phyloP scores from a whole-genome alignment of 2,888 invertebrate genomes.

The Stenodema calcarata region DNA sequence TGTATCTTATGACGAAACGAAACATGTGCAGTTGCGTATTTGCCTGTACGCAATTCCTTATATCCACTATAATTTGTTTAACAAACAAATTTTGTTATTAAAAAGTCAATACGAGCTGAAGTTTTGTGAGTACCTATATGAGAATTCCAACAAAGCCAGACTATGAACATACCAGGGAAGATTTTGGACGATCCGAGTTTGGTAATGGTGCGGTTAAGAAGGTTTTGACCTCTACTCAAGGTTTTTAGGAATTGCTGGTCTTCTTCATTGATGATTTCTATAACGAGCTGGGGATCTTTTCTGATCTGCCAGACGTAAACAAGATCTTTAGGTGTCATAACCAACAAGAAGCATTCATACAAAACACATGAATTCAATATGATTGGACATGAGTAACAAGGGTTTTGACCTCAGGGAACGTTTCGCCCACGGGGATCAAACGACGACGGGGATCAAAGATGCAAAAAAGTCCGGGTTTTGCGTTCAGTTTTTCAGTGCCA shows the following conservation, averaged over 20 bases:
- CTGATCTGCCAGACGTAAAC: slow-evolving; percentile 60
- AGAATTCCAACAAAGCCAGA: too few relatives aligned
- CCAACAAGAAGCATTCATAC: too few relatives aligned
- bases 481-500: slow-evolving; percentile 94
- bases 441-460: slow-evolving; percentile 86
- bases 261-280: slow-evolving; percentile 96
- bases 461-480: slow-evolving; percentile 95
- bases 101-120: too few relatives aligned
- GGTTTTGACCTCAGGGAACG: slow-evolving; percentile 70
- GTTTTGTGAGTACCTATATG: too few relatives aligned
- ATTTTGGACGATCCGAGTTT: slow-evolving; percentile 75
- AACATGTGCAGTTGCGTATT: too few relatives aligned
- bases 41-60: too few relatives aligned
- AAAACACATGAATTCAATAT: too few relatives aligned
- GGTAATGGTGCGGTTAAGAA: slow-evolving; percentile 88
- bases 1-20: too few relatives aligned
- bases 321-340: too few relatives aligned
- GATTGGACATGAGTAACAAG: too few relatives aligned
- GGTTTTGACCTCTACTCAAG: slow-evolving; percentile 83
- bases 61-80: too few relatives aligned
- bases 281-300: slow-evolving; percentile 89
- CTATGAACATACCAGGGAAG: slow-evolving; percentile 72
- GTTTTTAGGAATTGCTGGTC: slow-evolving; percentile 98
- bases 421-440: slow-evolving; percentile 76
- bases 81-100: too few relatives aligned